Percentiles rank a stretch among this genome's conserved stretches.
These are phyloP conservation scores for Petrolisthes manimaculis DNA, from an alignment of 2,888 invertebrate genomes.

Conservation along the genomic window DNA sequence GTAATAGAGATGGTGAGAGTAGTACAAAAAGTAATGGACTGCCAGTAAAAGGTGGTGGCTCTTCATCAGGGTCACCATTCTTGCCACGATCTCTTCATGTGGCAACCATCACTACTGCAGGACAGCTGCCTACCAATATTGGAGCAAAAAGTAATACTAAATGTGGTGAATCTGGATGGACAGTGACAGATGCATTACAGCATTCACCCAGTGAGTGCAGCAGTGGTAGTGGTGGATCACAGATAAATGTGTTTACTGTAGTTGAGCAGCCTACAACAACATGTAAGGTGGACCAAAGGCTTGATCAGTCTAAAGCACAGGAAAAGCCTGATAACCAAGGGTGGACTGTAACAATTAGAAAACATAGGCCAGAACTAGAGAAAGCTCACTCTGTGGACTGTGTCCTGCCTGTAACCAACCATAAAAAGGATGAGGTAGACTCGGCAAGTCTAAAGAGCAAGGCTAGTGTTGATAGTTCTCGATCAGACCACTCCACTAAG, in stretches of 20 bases:
- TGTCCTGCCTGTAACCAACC: constrained; percentile 26
- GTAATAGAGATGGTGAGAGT: constrained; percentile 25
- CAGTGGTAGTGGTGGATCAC: constrained; percentile 40
- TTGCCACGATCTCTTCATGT: constrained; percentile 52
- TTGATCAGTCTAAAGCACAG: constrained; percentile 15
- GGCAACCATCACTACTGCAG: constrained; percentile 12
- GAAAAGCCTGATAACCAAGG: constrained; percentile 51
- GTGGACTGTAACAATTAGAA: constrained; percentile 57
- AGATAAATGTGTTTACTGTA: constrained; percentile 35
- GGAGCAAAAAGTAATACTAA: constrained; percentile 23
- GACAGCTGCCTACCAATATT: neutral
- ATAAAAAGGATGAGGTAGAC: constrained; percentile 44
- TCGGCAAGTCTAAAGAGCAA: constrained; percentile 56
- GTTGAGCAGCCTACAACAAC: constrained; percentile 33
- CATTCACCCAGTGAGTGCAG: constrained; percentile 55
- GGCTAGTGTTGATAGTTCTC: constrained; percentile 53
- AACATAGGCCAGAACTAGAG: constrained; percentile 44
- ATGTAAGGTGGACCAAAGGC: constrained; percentile 35
- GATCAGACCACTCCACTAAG: constrained; percentile 57
- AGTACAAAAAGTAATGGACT: constrained; percentile 24
- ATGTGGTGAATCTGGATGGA: constrained; percentile 41
- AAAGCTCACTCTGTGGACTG: constrained; percentile 53
- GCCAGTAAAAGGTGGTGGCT: neutral
- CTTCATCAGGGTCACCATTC: constrained; percentile 14
- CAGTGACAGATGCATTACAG: constrained; percentile 48